phyloP scores from a whole-genome alignment of 2,113 vertebrate genomes.

The Dendropsophus ebraccatus region DNA sequence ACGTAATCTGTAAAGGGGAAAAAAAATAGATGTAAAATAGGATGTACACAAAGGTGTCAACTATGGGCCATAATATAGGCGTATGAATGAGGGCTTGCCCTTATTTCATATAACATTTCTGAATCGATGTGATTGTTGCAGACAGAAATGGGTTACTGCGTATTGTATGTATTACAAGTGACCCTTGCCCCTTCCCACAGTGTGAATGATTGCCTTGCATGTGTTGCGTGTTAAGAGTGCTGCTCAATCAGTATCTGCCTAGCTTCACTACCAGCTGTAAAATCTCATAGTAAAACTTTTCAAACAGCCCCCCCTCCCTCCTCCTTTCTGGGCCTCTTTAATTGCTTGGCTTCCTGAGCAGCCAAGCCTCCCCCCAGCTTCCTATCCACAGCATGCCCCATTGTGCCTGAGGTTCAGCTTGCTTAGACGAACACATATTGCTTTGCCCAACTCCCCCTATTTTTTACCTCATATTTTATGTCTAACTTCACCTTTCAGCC shows the following conservation, averaged over 20 bases:
- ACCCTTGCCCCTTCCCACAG: conserved; percentile 50
- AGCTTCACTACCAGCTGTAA: conserved; percentile 54
- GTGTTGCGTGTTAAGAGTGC: conserved; percentile 49
- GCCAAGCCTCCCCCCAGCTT: conserved; percentile 37
- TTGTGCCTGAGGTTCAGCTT: conserved; percentile 13
- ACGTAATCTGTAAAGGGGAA: too few relatives aligned
- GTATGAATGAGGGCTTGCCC: too few relatives aligned
- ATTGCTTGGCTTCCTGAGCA: conserved; percentile 54
- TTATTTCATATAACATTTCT: neutral
- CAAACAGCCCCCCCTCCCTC: conserved; percentile 13
- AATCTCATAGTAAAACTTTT: conserved; percentile 54
- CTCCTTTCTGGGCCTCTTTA: conserved; percentile 49
- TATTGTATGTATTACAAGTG: conserved; percentile 24
- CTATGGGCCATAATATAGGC: neutral
- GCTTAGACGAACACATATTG: neutral
- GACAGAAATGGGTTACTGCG: conserved; percentile 20
- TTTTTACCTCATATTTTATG: conserved; percentile 21
- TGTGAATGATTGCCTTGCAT: conserved; percentile 30
- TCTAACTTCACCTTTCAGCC: neutral
- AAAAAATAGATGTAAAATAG: neutral
- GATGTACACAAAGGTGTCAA: neutral
- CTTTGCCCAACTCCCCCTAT: neutral
- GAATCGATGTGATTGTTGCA: neutral
- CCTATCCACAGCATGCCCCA: conserved; percentile 43
- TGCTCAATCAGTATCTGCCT: conserved; percentile 41